Evolutionary conservation across 1,140 invertebrate genomes (phyloP).

Genomic region (Pseudomyrmex gracilis): DNA sequence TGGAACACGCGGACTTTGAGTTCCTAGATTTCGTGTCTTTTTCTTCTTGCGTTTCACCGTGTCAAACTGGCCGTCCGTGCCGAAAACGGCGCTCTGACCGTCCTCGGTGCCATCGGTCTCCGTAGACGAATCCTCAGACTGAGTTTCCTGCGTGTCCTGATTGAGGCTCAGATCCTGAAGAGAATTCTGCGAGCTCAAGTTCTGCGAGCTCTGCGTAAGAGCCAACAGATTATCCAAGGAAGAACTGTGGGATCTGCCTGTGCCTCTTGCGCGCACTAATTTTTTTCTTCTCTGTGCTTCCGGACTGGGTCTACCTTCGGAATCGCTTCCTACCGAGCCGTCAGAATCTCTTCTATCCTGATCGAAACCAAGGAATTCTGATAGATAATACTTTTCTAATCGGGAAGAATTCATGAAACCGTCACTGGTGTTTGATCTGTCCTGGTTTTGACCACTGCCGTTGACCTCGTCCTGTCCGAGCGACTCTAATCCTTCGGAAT

Average conservation of each 20-base stretch:
- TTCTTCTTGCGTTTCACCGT: conserved; percentile 94
- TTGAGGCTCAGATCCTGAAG: conserved; percentile 80
- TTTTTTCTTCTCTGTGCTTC: conserved; percentile 92
- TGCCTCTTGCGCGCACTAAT: conserved; percentile 91
- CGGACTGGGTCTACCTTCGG: conserved; percentile 93
- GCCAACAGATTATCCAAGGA: conserved; percentile 91
- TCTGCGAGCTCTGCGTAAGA: conserved; percentile 84
- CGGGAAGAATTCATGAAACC: conserved; percentile 92
- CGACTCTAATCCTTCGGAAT: conserved; percentile 93
- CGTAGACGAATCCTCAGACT: conserved; percentile 90
- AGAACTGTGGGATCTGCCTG: conserved; percentile 91
- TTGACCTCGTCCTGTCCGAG: conserved; percentile 85
- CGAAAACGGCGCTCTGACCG: conserved; percentile 84
- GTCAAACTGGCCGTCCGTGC: conserved; percentile 90
- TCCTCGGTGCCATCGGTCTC: conserved; percentile 93
- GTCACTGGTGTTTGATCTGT: conserved; percentile 87
- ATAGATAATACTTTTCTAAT: conserved; percentile 95
- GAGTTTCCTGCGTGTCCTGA: conserved; percentile 81
- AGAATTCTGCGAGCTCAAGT: conserved; percentile 85
- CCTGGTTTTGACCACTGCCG: conserved; percentile 79
- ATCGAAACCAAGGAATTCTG: conserved; percentile 93
- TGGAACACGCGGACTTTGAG: conserved; percentile 80
- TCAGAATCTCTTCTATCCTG: conserved; percentile 90
- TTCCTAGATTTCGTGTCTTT: conserved; percentile 84
- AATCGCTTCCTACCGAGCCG: conserved; percentile 93